These are phyloP conservation scores for Mycetomoellerius zeteki DNA, from an alignment of 1,140 invertebrate genomes.

Conservation along the genomic window DNA sequence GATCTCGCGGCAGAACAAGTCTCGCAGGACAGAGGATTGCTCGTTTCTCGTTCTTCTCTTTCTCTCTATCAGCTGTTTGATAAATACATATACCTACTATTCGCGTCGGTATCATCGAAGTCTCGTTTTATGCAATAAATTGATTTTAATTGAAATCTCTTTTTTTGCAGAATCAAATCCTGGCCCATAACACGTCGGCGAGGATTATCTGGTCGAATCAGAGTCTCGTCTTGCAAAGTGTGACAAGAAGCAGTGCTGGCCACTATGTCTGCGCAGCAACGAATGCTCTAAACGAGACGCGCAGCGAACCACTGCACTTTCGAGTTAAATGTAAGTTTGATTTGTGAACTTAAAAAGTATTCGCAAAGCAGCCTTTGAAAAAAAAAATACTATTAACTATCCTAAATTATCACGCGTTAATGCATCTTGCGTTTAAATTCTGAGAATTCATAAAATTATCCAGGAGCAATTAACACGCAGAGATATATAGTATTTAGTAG, in stretches of 20 bases:
- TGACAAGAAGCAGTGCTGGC: conserved; percentile 88
- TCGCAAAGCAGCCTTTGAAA: background rate
- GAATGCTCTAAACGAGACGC: conserved; percentile 88
- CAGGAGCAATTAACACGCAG: background rate
- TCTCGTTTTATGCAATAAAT: background rate
- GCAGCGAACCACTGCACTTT: conserved; percentile 88
- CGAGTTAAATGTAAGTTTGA: conserved; percentile 90
- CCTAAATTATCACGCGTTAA: too few species aligned
- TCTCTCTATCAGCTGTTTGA: background rate
- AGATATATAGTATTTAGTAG: conserved; percentile 39
- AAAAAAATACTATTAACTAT: background rate
- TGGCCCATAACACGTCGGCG: conserved; percentile 89
- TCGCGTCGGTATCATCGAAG: background rate
- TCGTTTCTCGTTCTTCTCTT: background rate
- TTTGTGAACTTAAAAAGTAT: background rate
- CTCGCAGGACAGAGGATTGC: conserved; percentile 42
- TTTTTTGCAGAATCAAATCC: conserved; percentile 86
- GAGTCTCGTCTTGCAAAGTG: conserved; percentile 89
- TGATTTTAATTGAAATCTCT: conserved; percentile 1
- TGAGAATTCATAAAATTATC: background rate
- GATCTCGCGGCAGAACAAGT: conserved; percentile 44
- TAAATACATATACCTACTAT: background rate
- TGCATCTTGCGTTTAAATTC: background rate
- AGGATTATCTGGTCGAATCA: conserved; percentile 90
- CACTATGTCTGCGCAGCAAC: conserved; percentile 89